Evolutionary conservation across 2,113 vertebrate genomes (phyloP), one percentile per base, ranked within the genome.

Genomic region (Caranx ignobilis): DNA sequence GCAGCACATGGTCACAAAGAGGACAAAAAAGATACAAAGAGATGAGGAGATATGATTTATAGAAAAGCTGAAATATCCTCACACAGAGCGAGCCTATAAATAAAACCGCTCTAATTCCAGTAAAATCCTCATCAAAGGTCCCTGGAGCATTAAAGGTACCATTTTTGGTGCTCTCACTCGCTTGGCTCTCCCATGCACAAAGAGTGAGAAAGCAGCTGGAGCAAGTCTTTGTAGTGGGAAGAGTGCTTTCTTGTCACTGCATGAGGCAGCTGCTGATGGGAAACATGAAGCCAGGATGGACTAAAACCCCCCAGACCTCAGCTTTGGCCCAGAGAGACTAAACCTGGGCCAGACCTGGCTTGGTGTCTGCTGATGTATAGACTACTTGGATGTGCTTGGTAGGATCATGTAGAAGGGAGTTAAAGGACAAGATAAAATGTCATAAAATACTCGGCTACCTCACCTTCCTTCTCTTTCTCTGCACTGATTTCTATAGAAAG

Each of bases 241-340:
- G 32, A 75, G 62, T 73, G 67, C 84, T 91, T 79, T 87, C 86
- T 73, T 91, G 83, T 88, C 76, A 54, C 76, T 85, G 84, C 78
- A 82, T 56, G 77, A 80, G 64, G 66, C 75, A 78, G 77, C 88
- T 62, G 82, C 69, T 87, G 87, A 90, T 87, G 81, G 81, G 82
- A 91, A 91, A 86, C 87, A 88, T 87, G 81, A 88, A 86, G 67
- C 76, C 82, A 55, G 75, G 71, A 67, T 65, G 77, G 75, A 37
- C 48, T 71, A 62, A 89, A 82, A 26, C 26, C 67, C 70, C 81
- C n/a, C 74, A 82, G 83, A 82, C 60, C 64, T 76, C 75, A 57
- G 76, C 41, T 83, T 73, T 78, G 72, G 73, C 60, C 61, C 80
- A 79, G 77, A 88, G 43, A 43, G 67, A 39, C 56, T 75, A 55